These are phyloP conservation scores for Xanthia icteritia DNA, from an alignment of 2,888 invertebrate species.

Conservation along the genomic window DNA sequence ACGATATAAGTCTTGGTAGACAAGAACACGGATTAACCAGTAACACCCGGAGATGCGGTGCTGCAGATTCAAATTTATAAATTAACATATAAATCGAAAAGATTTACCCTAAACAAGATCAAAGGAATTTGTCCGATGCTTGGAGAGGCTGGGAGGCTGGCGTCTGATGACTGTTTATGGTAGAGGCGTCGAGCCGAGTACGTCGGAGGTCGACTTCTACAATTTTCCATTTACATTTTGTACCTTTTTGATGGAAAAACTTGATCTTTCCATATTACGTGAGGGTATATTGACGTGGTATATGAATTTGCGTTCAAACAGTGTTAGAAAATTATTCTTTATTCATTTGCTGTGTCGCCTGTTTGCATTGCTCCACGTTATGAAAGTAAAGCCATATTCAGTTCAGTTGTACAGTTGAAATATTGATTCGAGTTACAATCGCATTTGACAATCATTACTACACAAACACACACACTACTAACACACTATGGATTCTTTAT, in stretches of 20 bases:
- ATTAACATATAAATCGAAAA: slow-evolving; percentile 90
- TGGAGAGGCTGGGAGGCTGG: slow-evolving; percentile 75
- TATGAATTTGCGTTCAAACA: slow-evolving; percentile 52
- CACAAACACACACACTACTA: not conserved
- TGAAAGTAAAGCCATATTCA: slow-evolving; percentile 20
- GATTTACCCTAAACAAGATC: slow-evolving; percentile 89
- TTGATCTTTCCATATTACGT: slow-evolving; percentile 68
- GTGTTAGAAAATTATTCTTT: slow-evolving; percentile 36
- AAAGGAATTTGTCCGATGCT: slow-evolving; percentile 87
- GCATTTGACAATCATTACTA: slow-evolving; percentile 24
- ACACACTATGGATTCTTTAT: too few relatives aligned
- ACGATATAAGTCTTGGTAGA: slow-evolving; percentile 75
- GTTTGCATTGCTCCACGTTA: slow-evolving; percentile 29
- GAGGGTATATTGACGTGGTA: slow-evolving; percentile 41
- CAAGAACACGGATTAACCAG: slow-evolving; percentile 82
- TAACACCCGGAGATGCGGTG: slow-evolving; percentile 79
- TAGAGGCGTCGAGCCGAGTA: slow-evolving; percentile 70
- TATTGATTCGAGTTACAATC: slow-evolving; percentile 18
- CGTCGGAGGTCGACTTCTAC: slow-evolving; percentile 72
- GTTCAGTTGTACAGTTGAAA: slow-evolving; percentile 28
- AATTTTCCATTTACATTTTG: slow-evolving; percentile 78
- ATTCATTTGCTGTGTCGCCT: slow-evolving; percentile 24
- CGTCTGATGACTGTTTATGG: slow-evolving; percentile 86
- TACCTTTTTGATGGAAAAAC: slow-evolving; percentile 73
- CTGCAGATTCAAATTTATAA: slow-evolving; percentile 87